Base-by-base conservation (phyloP, 2,113 vertebrate species). In the Aythya baeri region DNA sequence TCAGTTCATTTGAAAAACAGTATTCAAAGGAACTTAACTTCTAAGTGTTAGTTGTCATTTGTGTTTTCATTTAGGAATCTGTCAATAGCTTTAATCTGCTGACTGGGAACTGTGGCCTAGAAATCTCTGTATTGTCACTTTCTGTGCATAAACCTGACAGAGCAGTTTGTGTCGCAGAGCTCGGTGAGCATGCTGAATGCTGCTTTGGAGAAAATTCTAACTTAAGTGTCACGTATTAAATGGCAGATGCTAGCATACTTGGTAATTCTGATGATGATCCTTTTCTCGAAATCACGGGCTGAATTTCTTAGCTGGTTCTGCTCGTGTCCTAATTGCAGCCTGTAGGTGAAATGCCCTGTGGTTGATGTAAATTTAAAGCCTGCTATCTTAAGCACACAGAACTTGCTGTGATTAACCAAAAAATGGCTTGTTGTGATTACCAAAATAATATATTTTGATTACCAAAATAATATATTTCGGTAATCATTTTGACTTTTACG, bases 121-220 rank as follows among this genome's bases (percentile, higher is more conserved):
- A 96, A 97, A 96, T 96, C 92, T 96, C 98, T 98, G 98, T 98
- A 98, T 98, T 98, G 97, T 98, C 96, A 98, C 97, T 98, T 98
- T 98, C 97, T 96, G 95, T 97, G 96, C 91, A 94, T 98, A 97
- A 98, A 98, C 98, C 97, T 98, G 98, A 98, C 96, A 65, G 96
- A 83, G 97, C 98, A 97, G 93, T 97, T 98, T 97, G 74, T 97
- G 94, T 97, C 74, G 96, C 98, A 98, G 98, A 97, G 98, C 63
- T 92, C 72, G 83, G 61, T 61, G 92, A 93, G 80, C 85, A 59
- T 27, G 92, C 13, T 86, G 93, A 87, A 52, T 89, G 63, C 79
- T 94, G 85, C 92, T 95, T 83, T 58, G 61, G 65, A 94, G 93
- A 86, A 93, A 78, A 63, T 67, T 49, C 49, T 77, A 72, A 93